Base-by-base conservation (phyloP, 2,113 vertebrate species). In the Boleophthalmus pectinirostris region DNA sequence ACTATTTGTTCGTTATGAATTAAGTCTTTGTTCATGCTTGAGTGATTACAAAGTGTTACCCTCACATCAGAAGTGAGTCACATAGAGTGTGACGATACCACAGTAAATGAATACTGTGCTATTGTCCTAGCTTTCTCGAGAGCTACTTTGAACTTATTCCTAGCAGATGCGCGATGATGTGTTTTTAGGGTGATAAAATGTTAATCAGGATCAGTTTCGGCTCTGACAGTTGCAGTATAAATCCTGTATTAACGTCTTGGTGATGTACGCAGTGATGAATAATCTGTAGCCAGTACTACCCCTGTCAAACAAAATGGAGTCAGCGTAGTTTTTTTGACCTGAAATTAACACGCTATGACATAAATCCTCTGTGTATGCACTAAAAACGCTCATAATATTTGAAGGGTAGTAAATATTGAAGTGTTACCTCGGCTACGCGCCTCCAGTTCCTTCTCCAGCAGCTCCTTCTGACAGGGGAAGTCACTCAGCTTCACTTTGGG, bases 361-460 rank as follows among this genome's bases (percentile, higher is more conserved):
- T 60, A 64, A 64, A 64, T 66, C 21, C 23, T 8, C 7, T 25
- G 45, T 23, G 38, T 24, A 7, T 11, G 14, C 45, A 47, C 38
- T 66, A 23, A 35, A 74, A n/a, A 2, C 3, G 4, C 2, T 63
- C 38, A 25, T 33, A 33, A 58, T 65, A 5, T 58, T 13, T 25
- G 24, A 38, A 46, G 12, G n/a, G 25, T 65, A 35, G 49, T 71
- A 35, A 25, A 33, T 18, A 47, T 7, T 69, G 23, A 35, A 23
- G 70, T 15, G 10, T 81, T 93, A 97, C 97, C 97, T 93, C 95
- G 93, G 85, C 94, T 95, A 76, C 94, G 92, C 0, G 93, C 89
- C 81, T 97, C 96, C 91, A 96, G 83, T 72, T 98, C 96, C 85
- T 97, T 97, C 81, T 96, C 96, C 92, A 95, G 92, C 67, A 96